Evolutionary conservation across 2,888 invertebrate species (phyloP).

Genomic region (Trachelus stipa): DNA sequence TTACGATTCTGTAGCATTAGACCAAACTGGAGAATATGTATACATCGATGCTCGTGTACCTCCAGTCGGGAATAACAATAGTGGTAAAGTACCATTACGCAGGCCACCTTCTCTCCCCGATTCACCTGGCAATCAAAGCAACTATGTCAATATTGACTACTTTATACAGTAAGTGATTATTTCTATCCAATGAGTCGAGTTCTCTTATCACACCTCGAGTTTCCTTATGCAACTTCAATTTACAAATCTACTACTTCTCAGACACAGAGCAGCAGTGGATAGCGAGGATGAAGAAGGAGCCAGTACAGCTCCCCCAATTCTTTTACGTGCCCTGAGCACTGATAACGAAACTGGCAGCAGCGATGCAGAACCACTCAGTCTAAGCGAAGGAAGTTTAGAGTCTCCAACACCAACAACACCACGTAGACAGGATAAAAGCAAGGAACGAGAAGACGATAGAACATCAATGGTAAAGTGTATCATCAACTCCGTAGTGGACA

Average conservation of each 20-base stretch:
- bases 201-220: background rate
- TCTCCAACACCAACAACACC: conserved; percentile 64
- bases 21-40: conserved; percentile 77
- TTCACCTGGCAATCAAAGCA: conserved; percentile 83
- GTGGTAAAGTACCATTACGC: conserved; percentile 51
- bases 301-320: conserved; percentile 61
- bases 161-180: conserved; percentile 79
- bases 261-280: conserved; percentile 62
- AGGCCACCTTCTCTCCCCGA: conserved; percentile 73
- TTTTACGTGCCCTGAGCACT: conserved; percentile 61
- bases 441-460: conserved; percentile 79
- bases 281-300: conserved; percentile 64
- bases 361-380: conserved; percentile 62
- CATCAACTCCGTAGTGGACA: conserved; percentile 89
- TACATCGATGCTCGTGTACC: conserved; percentile 77
- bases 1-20: conserved; percentile 70
- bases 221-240: background rate
- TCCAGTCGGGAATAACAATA: conserved; percentile 52
- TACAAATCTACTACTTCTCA: conserved; percentile 34
- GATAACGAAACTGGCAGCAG: conserved; percentile 65
- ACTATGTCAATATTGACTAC: conserved; percentile 94
- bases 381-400: conserved; percentile 64
- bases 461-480: conserved; percentile 90
- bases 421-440: conserved; percentile 65
- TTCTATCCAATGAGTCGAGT: background rate